Percentiles rank a stretch among this genome's conserved stretches.
Evolutionary conservation across 2,888 invertebrate genomes (phyloP).

Genomic region (Aethes cnicana): DNA sequence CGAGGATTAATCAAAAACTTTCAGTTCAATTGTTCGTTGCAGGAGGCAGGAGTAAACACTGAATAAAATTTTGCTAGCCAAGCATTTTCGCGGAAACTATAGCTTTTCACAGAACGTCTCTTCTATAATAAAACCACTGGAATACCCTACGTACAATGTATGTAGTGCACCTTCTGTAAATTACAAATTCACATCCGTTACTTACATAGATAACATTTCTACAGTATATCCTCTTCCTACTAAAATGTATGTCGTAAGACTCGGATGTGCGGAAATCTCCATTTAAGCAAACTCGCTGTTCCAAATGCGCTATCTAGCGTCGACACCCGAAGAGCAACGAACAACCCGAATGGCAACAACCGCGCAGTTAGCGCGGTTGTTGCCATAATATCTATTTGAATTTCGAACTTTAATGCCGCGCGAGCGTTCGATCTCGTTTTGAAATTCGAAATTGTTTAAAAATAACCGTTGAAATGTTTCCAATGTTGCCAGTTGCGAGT

Average conservation of each 20-base stretch:
- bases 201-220: background rate
- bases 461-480: conserved; percentile 12
- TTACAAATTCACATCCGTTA: too few species aligned
- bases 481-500: conserved; percentile 2
- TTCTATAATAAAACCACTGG: background rate
- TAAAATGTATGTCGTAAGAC: background rate
- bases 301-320: conserved; percentile 6
- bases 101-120: conserved; percentile 8
- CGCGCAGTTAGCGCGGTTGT: too few species aligned
- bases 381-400: conserved; percentile 31
- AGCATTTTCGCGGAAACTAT: conserved; percentile 13
- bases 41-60: conserved; percentile 21
- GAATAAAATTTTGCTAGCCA: conserved; percentile 19
- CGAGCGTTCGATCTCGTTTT: conserved; percentile 22
- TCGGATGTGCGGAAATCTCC: background rate
- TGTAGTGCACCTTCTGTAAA: background rate
- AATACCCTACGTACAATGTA: background rate
- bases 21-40: conserved; percentile 18
- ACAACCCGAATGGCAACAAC: too few species aligned
- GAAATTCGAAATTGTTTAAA: conserved; percentile 26
- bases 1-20: conserved; percentile 12
- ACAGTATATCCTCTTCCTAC: background rate
- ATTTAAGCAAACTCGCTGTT: conserved; percentile 4
- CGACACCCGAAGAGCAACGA: conserved; percentile 28
- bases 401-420: conserved; percentile 25